Evolutionary conservation across 2,113 vertebrate genomes (phyloP).

Genomic region (Otocyon megalotis): DNA sequence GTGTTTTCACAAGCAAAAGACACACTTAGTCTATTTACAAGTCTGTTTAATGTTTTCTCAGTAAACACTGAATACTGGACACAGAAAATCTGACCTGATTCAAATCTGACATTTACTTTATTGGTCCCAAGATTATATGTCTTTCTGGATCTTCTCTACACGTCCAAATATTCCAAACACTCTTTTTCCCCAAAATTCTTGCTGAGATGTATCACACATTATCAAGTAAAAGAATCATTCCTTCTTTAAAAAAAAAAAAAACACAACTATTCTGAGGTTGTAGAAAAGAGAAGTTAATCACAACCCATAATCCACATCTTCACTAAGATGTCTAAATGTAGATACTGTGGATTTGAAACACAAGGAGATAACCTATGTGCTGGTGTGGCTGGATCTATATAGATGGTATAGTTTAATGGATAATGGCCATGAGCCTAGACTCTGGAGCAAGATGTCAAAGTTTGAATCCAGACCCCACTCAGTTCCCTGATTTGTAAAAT

Average conservation of each 20-base stretch:
- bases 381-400: background rate
- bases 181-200: background rate
- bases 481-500: background rate
- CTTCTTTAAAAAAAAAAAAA: background rate
- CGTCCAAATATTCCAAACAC: background rate
- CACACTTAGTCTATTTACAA: conserved; percentile 15
- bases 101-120: conserved; percentile 51
- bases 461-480: background rate
- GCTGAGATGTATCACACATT: background rate
- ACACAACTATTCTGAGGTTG: background rate
- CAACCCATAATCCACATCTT: background rate
- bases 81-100: conserved; percentile 30
- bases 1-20: conserved; percentile 7
- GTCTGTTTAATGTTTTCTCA: background rate
- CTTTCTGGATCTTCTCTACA: background rate
- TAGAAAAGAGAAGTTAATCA: background rate
- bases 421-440: rapidly evolving
- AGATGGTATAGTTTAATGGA: background rate
- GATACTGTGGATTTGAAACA: background rate
- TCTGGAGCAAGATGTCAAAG: background rate
- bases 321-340: background rate
- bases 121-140: background rate
- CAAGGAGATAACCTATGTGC: background rate
- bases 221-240: background rate
- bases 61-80: background rate